phyloP scores from a whole-genome alignment of 2,888 invertebrate genomes.

The Drosophila kuntzei region DNA sequence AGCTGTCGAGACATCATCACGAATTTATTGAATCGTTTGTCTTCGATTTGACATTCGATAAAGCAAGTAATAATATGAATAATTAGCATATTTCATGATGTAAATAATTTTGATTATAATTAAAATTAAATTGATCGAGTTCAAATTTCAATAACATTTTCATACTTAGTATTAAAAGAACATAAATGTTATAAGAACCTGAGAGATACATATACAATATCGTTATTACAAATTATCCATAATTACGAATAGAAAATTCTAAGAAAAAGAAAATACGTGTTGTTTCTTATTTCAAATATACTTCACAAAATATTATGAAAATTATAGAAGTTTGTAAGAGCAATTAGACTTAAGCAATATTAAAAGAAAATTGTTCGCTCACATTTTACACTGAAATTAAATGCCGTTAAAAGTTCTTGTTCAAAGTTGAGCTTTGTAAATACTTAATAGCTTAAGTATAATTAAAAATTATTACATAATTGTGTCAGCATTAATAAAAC shows the following conservation, averaged over 20 bases:
- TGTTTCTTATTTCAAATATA: conserved; percentile 19
- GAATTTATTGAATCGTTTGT: conserved; percentile 64
- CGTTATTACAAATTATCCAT: conserved; percentile 41
- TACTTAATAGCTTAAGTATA: conserved; percentile 85
- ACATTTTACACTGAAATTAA: conserved; percentile 48
- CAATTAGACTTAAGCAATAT: conserved; percentile 30
- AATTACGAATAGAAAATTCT: conserved; percentile 24
- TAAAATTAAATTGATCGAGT: conserved; percentile 64
- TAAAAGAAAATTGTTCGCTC: conserved; percentile 23
- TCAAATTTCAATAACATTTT: conserved; percentile 70
- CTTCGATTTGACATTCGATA: conserved; percentile 25
- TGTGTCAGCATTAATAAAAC: conserved; percentile 34
- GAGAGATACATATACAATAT: conserved; percentile 20
- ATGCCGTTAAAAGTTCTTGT: conserved; percentile 71
- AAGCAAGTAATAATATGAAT: conserved; percentile 34
- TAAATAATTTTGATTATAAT: conserved; percentile 75
- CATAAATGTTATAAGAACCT: conserved; percentile 23
- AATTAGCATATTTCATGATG: conserved; percentile 69
- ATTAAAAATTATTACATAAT: conserved; percentile 50
- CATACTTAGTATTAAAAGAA: conserved; percentile 56
- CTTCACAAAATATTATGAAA: conserved; percentile 1
- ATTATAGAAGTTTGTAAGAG: conserved; percentile 22
- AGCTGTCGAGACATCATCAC: conserved; percentile 44
- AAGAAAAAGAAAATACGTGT: conserved; percentile 7
- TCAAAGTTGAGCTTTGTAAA: conserved; percentile 82